phyloP scores from a whole-genome alignment of 2,797 vertebrate species.

The Thalassophryne amazonica region DNA sequence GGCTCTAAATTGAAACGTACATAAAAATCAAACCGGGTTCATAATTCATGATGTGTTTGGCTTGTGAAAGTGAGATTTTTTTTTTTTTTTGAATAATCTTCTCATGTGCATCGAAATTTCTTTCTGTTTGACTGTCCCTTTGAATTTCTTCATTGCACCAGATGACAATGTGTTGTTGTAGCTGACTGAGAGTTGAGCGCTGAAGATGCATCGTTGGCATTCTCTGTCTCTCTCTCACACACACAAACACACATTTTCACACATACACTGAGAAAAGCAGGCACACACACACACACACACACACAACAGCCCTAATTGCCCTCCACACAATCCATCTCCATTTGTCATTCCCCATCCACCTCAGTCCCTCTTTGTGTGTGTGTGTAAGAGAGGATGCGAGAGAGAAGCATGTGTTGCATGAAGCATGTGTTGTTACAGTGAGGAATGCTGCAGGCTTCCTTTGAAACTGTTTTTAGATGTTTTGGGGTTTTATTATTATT shows the following conservation, averaged over 20 bases:
- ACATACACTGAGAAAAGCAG: background rate
- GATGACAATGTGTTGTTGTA: slow-evolving; percentile 18
- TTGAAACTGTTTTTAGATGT: slow-evolving; percentile 17
- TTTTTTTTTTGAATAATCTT: background rate
- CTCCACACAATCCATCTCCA: slow-evolving; percentile 18
- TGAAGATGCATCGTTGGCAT: slow-evolving; percentile 25
- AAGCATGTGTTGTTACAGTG: slow-evolving; percentile 11
- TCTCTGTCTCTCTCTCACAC: slow-evolving; percentile 5
- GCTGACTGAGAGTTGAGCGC: slow-evolving; percentile 9
- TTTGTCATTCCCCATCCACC: slow-evolving; percentile 5
- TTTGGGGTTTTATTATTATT: slow-evolving; percentile 21
- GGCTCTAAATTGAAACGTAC: background rate
- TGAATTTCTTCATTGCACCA: slow-evolving; percentile 7
- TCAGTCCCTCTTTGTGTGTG: slow-evolving; percentile 5
- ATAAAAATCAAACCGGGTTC: slow-evolving; percentile 3
- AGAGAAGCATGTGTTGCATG: slow-evolving; percentile 23
- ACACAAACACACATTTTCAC: background rate
- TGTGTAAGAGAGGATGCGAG: slow-evolving; percentile 18
- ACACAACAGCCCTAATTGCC: slow-evolving; percentile 46
- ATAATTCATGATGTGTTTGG: slow-evolving; percentile 25
- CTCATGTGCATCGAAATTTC: background rate
- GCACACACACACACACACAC: background rate
- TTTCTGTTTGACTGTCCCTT: background rate
- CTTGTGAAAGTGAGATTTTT: background rate
- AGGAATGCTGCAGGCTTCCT: slow-evolving; percentile 17